These are phyloP conservation scores for Drosophila mayaguana DNA, from an alignment of 2,888 invertebrate species.

Conservation along the genomic window DNA sequence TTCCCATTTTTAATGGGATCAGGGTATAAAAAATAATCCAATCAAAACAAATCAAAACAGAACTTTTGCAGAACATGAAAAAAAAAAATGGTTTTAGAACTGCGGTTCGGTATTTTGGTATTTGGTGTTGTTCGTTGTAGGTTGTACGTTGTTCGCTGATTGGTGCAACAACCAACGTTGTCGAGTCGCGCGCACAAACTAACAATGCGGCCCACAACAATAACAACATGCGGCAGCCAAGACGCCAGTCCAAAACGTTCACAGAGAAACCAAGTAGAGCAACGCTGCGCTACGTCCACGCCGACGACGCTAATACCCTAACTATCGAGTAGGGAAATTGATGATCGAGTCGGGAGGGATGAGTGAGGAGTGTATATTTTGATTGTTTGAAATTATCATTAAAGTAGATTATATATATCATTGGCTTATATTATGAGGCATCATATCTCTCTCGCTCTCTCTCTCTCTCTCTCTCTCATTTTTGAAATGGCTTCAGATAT, in stretches of 20 bases:
- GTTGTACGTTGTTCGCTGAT: slow-evolving; percentile 17
- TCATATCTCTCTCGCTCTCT: too few relatives aligned
- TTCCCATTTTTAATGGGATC: too few relatives aligned
- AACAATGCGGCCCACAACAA: slow-evolving; percentile 55
- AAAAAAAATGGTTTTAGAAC: slow-evolving; percentile 6
- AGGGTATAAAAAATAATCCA: not conserved
- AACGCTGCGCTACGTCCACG: not conserved
- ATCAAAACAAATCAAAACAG: slow-evolving; percentile 8
- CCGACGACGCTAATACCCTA: slow-evolving; percentile 14
- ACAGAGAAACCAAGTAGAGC: slow-evolving; percentile 38
- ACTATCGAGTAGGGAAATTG: too few relatives aligned
- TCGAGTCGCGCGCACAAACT: slow-evolving; percentile 69
- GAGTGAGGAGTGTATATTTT: too few relatives aligned
- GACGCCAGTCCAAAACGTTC: slow-evolving; percentile 38
- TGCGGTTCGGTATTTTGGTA: slow-evolving; percentile 24
- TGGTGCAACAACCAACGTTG: slow-evolving; percentile 67
- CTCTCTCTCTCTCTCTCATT: too few relatives aligned
- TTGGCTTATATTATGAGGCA: too few relatives aligned
- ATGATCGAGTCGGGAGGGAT: not conserved
- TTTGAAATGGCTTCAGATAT: too few relatives aligned
- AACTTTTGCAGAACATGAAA: slow-evolving; percentile 11
- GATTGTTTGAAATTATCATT: too few relatives aligned
- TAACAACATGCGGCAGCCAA: slow-evolving; percentile 47
- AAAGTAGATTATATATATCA: too few relatives aligned
- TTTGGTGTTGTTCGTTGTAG: slow-evolving; percentile 13